A percentile compares a stretch with the other conserved stretches of the same genome.
Evolutionary conservation across 2,113 vertebrate species (phyloP).

Genomic region (Sylvietta virens): DNA sequence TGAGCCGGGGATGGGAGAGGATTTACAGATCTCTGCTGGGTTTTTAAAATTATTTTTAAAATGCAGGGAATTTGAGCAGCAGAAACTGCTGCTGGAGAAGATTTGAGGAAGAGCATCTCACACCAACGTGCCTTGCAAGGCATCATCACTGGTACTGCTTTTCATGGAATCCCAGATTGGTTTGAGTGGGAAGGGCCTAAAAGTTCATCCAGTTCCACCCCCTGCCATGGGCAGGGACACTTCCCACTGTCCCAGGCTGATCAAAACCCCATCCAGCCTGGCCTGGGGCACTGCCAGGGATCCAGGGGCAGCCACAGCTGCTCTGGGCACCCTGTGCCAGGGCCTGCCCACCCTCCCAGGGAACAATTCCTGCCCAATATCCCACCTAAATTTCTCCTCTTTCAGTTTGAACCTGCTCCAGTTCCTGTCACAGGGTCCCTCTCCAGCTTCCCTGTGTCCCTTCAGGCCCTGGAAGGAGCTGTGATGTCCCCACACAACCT

Average conservation of each 20-base stretch:
- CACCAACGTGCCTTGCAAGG: rapidly evolving
- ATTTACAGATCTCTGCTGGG: neutral
- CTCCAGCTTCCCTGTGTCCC: neutral
- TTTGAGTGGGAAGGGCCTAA: neutral
- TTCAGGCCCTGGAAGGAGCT: neutral
- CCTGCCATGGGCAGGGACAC: neutral
- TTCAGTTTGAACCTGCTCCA: neutral
- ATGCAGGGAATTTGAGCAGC: neutral
- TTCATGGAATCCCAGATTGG: neutral
- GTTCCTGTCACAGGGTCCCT: neutral
- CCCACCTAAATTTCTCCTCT: neutral
- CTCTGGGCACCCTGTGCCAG: neutral
- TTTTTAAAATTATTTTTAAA: neutral
- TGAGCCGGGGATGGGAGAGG: neutral
- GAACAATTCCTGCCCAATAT: neutral
- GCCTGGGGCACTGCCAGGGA: neutral
- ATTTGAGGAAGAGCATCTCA: neutral
- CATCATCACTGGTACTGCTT: too few species aligned
- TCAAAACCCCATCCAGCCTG: neutral
- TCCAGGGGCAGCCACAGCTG: neutral
- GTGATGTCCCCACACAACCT: neutral
- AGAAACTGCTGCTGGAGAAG: neutral
- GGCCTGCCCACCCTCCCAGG: neutral
- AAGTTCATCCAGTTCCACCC: rapidly evolving
- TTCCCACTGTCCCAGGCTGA: neutral